Evolutionary conservation across 1,140 invertebrate genomes (phyloP).

Genomic region (Aphelinus atriplicis): DNA sequence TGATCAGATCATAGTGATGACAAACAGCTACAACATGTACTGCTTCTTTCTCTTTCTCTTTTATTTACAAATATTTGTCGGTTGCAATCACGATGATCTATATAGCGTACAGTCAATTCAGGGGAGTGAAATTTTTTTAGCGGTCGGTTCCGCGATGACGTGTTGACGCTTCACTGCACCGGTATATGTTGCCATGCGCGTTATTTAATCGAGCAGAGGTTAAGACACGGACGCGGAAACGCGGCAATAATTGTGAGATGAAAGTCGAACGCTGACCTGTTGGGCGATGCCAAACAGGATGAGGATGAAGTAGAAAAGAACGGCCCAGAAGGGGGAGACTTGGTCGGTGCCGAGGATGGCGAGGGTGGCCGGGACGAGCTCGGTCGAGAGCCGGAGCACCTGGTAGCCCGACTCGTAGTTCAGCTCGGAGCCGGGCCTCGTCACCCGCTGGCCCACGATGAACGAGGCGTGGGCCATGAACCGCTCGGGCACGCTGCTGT

Average conservation of each 20-base stretch:
- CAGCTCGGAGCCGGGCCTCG: constrained; percentile 67
- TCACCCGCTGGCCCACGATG: constrained; percentile 75
- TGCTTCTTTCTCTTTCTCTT: too few relatives aligned
- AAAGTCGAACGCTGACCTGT: constrained; percentile 65
- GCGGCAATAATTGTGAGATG: not conserved
- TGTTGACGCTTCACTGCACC: not conserved
- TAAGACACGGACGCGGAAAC: not conserved
- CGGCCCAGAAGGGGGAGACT: constrained; percentile 85
- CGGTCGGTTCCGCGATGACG: not conserved
- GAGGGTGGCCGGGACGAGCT: constrained; percentile 85
- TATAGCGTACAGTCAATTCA: too few relatives aligned
- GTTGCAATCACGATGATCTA: too few relatives aligned
- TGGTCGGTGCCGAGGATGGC: constrained; percentile 75
- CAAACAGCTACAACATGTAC: too few relatives aligned
- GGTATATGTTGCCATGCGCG: too few relatives aligned
- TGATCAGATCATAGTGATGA: too few relatives aligned
- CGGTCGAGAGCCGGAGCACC: constrained; percentile 80
- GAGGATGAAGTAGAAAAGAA: constrained; percentile 85
- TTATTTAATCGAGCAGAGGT: not conserved
- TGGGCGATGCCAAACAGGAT: constrained; percentile 89
- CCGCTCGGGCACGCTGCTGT: constrained; percentile 69
- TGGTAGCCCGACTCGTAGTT: constrained; percentile 79
- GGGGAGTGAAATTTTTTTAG: too few relatives aligned
- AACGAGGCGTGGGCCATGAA: constrained; percentile 78
- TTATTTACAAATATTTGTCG: too few relatives aligned